These are phyloP conservation scores for Gyrodactylus bullatarudis DNA, from an alignment of 1,140 invertebrate genomes.

Conservation along the genomic window DNA sequence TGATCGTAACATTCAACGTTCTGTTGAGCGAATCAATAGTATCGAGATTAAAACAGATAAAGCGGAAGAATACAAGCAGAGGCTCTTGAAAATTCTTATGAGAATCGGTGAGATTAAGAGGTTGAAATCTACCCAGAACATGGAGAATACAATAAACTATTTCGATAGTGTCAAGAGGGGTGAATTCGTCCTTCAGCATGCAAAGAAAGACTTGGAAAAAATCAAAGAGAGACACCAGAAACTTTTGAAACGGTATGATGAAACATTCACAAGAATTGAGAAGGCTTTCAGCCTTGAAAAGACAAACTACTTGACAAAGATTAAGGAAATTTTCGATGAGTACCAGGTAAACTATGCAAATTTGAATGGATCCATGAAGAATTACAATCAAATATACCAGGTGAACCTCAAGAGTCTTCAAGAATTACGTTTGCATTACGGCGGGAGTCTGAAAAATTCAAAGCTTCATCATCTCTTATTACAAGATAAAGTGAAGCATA, in stretches of 20 bases:
- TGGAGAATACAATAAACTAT: not conserved
- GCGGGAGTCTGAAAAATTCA: not conserved
- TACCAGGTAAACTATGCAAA: not conserved
- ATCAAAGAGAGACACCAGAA: not conserved
- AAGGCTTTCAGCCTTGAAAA: not conserved
- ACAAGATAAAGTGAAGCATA: not conserved
- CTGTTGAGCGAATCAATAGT: not conserved
- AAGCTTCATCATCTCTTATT: not conserved
- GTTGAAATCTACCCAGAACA: not conserved
- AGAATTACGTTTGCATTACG: not conserved
- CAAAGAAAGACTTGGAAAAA: not conserved
- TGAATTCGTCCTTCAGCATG: not conserved
- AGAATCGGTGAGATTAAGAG: not conserved
- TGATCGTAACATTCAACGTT: too few relatives aligned
- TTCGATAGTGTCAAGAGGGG: not conserved
- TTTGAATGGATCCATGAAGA: not conserved
- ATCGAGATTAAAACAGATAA: not conserved
- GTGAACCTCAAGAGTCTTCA: not conserved
- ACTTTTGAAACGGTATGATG: not conserved
- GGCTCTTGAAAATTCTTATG: not conserved
- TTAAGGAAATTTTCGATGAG: not conserved
- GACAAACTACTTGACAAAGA: not conserved
- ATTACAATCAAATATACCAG: not conserved
- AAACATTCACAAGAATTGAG: not conserved
- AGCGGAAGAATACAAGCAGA: not conserved